A percentile compares a stretch with the other conserved stretches of the same genome.
phyloP scores from a whole-genome alignment of 2,113 vertebrate species.

The Tenebrosternarchus preto region DNA sequence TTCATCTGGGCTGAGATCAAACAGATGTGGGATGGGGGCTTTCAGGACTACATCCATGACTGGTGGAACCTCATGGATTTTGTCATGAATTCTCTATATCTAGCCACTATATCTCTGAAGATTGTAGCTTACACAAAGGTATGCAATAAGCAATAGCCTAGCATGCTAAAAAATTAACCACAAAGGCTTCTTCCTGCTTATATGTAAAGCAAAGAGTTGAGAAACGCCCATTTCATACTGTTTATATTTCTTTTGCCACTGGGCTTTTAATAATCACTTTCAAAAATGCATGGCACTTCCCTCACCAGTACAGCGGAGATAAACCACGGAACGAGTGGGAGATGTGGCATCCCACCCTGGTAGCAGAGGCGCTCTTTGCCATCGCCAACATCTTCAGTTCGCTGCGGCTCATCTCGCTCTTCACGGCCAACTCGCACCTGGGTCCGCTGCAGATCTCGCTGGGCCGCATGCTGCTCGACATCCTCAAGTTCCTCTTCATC shows the following conservation, averaged over 20 bases:
- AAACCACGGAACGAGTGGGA: conserved; percentile 90
- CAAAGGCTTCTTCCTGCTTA: background rate
- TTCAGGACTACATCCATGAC: conserved; percentile 97
- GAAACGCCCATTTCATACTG: background rate
- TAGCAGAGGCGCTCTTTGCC: conserved; percentile 96
- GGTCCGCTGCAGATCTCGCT: conserved; percentile 97
- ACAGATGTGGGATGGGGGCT: conserved; percentile 99
- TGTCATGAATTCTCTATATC: conserved; percentile 99
- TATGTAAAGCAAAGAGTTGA: background rate
- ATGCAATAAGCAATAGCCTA: conserved; percentile 49
- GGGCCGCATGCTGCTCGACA: conserved; percentile 97
- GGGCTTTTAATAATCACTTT: background rate
- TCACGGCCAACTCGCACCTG: conserved; percentile 98
- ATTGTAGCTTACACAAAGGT: conserved; percentile 96
- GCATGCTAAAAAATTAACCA: background rate
- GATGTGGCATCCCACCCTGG: conserved; percentile 97
- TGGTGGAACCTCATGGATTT: conserved; percentile 99
- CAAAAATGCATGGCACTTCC: background rate
- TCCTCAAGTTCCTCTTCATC: conserved; percentile 99
- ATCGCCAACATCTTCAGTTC: conserved; percentile 99
- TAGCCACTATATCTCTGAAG: conserved; percentile 98
- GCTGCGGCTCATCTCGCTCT: conserved; percentile 95
- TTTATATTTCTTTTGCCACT: background rate
- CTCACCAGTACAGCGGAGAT: conserved; percentile 84
- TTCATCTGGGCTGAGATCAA: conserved; percentile 99